phyloP scores from a whole-genome alignment of 2,113 vertebrate genomes.

The Salvelinus sp. region DNA sequence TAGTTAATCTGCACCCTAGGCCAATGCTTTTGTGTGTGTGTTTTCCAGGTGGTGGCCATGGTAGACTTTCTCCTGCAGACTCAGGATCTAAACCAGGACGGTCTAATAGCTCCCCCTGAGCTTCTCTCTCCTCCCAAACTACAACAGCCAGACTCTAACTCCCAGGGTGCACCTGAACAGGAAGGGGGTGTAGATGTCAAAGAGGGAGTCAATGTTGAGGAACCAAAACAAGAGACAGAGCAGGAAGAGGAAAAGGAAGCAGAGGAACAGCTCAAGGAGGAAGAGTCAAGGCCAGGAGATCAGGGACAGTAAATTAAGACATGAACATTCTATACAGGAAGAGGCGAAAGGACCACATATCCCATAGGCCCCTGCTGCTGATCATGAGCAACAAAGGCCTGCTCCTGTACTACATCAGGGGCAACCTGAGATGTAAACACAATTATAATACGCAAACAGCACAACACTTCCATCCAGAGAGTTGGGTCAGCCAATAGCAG shows the following conservation, averaged over 20 bases:
- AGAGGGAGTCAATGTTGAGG: conserved; percentile 28
- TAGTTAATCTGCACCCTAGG: neutral
- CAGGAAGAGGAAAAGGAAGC: too few relatives aligned
- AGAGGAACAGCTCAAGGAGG: too few relatives aligned
- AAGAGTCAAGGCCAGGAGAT: too few relatives aligned
- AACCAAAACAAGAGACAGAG: neutral
- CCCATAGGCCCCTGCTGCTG: conserved; percentile 15
- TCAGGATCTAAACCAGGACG: conserved; percentile 82
- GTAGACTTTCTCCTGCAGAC: conserved; percentile 82
- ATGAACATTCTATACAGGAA: neutral
- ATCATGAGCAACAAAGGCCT: conserved; percentile 11
- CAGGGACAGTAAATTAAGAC: too few relatives aligned
- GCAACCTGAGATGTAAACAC: conserved; percentile 65
- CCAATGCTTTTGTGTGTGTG: neutral
- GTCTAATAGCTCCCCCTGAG: conserved; percentile 80
- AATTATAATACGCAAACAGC: neutral
- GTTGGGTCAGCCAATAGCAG: too few relatives aligned
- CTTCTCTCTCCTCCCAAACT: conserved; percentile 68
- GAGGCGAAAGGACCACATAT: conserved; percentile 30
- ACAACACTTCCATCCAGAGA: too few relatives aligned
- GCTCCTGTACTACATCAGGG: conserved; percentile 52
- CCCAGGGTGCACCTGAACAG: conserved; percentile 26
- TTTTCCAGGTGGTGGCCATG: conserved; percentile 69
- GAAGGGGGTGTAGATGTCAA: conserved; percentile 3
- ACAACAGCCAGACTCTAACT: conserved; percentile 28